phyloP scores from a whole-genome alignment of 1,140 invertebrate genomes.

The Hylyphantes graminicola region DNA sequence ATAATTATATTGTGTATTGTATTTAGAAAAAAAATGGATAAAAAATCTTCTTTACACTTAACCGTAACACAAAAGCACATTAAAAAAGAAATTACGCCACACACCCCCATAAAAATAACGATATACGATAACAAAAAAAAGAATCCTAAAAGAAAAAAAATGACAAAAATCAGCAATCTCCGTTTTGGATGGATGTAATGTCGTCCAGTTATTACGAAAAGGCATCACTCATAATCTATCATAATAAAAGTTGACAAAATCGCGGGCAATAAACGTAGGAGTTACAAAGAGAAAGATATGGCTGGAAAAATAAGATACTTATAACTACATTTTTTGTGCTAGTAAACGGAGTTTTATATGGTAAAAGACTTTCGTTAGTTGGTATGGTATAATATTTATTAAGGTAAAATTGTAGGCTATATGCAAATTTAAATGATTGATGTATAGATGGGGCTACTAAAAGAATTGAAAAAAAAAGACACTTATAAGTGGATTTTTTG shows the following conservation, averaged over 20 bases:
- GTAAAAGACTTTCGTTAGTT: conserved; percentile 2
- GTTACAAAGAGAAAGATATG: conserved; percentile 22
- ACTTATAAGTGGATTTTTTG: not conserved
- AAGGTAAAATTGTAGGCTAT: no score
- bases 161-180: conserved; percentile 13
- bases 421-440: not conserved
- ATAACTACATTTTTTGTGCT: conserved; percentile 4
- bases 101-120: not conserved
- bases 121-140: not conserved
- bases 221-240: conserved; percentile 50
- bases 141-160: conserved; percentile 20
- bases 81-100: not conserved
- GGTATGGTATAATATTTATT: no score
- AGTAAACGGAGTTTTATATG: not conserved
- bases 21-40: not conserved
- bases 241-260: conserved; percentile 52
- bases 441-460: not conserved
- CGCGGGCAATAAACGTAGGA: conserved; percentile 16
- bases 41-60: not conserved
- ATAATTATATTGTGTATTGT: not conserved
- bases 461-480: not conserved
- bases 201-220: conserved; percentile 27
- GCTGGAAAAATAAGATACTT: not conserved
- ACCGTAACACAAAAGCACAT: not conserved
- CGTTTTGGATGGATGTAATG: conserved; percentile 20